Evolutionary conservation across 2,797 vertebrate species (phyloP).

Genomic region (Tolypeutes matacus): DNA sequence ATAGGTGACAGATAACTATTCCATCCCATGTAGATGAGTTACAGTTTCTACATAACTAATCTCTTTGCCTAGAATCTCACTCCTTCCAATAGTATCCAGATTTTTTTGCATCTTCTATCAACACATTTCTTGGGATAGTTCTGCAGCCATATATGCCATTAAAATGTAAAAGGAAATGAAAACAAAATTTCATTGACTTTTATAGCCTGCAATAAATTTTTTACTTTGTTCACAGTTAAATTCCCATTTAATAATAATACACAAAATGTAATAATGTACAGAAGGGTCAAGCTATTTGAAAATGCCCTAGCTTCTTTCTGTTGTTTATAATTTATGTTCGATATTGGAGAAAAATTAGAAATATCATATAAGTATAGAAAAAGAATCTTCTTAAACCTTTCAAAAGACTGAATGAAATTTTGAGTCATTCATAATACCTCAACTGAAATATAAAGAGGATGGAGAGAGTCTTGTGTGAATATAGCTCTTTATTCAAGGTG

Average conservation of each 20-base stretch:
- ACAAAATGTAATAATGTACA: background rate
- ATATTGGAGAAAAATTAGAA: constrained; percentile 16
- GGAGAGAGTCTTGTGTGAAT: background rate
- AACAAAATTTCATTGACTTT: background rate
- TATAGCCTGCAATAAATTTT: background rate
- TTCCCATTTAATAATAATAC: background rate
- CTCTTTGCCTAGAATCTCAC: constrained; percentile 8
- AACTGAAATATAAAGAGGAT: background rate
- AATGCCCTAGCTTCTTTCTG: background rate
- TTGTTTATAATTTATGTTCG: background rate
- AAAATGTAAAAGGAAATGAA: background rate
- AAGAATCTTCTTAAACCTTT: constrained; percentile 19
- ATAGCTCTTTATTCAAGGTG: background rate
- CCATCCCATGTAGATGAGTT: background rate
- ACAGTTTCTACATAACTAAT: background rate
- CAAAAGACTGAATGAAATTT: background rate
- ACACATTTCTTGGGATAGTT: background rate
- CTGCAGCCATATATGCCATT: background rate
- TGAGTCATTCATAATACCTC: background rate
- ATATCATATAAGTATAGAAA: background rate
- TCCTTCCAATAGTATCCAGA: background rate
- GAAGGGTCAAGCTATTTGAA: background rate
- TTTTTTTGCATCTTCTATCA: background rate
- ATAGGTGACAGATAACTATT: background rate
- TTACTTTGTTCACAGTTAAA: background rate